Base-by-base conservation (phyloP, 2,888 invertebrate genomes). In the Xylota sylvarum region DNA sequence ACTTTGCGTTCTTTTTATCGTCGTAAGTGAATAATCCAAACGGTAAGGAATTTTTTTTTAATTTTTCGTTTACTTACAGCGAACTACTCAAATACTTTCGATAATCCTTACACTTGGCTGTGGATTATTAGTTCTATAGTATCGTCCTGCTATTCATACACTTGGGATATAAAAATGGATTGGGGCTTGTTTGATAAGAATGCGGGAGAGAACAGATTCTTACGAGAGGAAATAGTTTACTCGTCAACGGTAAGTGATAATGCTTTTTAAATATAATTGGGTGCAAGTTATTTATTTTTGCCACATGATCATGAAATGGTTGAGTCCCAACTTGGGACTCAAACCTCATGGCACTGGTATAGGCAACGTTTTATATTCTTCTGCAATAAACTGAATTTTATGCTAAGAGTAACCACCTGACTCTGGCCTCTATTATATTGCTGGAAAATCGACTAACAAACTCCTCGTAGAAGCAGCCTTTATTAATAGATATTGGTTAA, bases 161-260 rank as follows among this genome's bases (percentile, higher is more conserved):
- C 97, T 1, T 99, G 99, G 99, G 99, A 99, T 92, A 96, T 99
- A 40, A 98, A 97, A 93, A 98, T 99, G 97, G 99, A 99, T 94
- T 99, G 99, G 99, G 99, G 99, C 0, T 94, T 99, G 74, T 96
- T 99, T 90, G 98, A 98, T 91, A 95, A 95, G 74, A 97, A 97
- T 89, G 96, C 98, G 0, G 97, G 97, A 0, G 98, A 98, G 93
- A 97, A 98, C 94, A 95, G 94, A 91, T 96, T 98, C 91, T 94
- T 99, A 1, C 94, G 99, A 50, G 98, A 99, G 91, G 98, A 99
- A 94, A 96, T 98, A 79, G 98, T 99, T 9, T 99, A 99, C 91
- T 97, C 97, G 17, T 96, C 97, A 27, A 96, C 96, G 92, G 98
- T 98, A 92, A 94, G 94, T 89, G 1, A 23, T 52, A 27, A n/a